Evolutionary conservation across 2,113 vertebrate genomes (phyloP), one percentile per base, ranked within the genome.

Genomic region (Leucoraja erinaceus): DNA sequence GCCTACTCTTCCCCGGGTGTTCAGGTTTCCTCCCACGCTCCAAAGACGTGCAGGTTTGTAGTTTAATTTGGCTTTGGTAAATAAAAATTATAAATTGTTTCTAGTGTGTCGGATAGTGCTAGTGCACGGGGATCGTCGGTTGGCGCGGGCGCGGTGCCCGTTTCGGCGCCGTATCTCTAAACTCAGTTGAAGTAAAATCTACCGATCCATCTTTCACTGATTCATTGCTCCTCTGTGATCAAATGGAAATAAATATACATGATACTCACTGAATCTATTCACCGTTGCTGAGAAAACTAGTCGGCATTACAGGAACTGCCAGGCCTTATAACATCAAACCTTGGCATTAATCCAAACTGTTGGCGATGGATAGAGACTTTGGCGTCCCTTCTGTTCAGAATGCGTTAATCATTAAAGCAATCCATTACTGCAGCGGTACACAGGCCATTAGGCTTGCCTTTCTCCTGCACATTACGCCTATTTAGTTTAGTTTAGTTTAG

Each of bases 351-450:
- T 74, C 33, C 90, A 91, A 47, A 68, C 25, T 72, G 68, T 74
- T 72, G 12, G 20, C 38, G 90, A 10, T 33, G 38, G 66, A 8
- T 0, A 12, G 66, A 72, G 90, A 12, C 20, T 74, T 91, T 91
- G 90, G 72, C 38, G 28, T 70, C 38, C 18, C 5, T 56, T 31
- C 83, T 88, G 83, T 88, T 88, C 83, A 31, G 90, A 66, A 33
- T 91, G 90, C 68, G 38, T 91, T 72, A 91, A 91, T 91, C 66
- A 47, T 91, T 38, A 91, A 91, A 54, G 68, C 90, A 72, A 70
- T 91, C 90, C 66, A 91, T 91, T 91, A 91, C 38, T 70, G 31
- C 47, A 47, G 33, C 9, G 20, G 68, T 11, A 47, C 90, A 70
- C 88, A 70, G 66, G 33, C 47, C n/a, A 70, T 66, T 7, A 10